Base-by-base conservation (phyloP, 2,888 invertebrate species). In the Yponomeuta plumbellus region DNA sequence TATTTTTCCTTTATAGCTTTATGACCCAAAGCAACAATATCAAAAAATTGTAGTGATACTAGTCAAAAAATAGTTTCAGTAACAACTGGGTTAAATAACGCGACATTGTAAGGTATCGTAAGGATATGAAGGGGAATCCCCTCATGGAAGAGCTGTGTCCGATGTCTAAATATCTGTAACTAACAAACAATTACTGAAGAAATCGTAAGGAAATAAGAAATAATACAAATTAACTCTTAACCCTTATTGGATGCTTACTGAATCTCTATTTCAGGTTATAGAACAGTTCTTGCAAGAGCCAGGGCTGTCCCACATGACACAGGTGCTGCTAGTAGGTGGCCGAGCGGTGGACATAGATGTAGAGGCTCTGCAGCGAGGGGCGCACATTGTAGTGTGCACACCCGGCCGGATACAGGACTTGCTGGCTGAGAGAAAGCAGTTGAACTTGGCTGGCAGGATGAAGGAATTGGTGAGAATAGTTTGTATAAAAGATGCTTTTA, bases 401-500 rank as follows among this genome's bases (percentile, higher is more conserved):
- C 99, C 99, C 0, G 99, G 99, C 0, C 89, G 99, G 68, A 84
- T 99, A 11, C 96, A 96, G 79, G 98, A 99, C 85, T 85, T 99
- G 67, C 86, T 97, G 20, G 93, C 94, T 10, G 93, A 95, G 73
- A 93, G 94, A 72, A 93, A 93, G 66, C 94, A 94, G 72, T 83
- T 96, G 0, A 95, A 95, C 77, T 84, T 98, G 65, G 92, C 95
- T 20, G 92, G 92, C 1, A 92, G 94, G 65, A 92, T 97, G 5
- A 98, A 96, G 80, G 94, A 95, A 76, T 84, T 97, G 92, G 96
- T 96, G 86, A 84, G 86, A 81, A 61, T 4, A 13, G 26, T 57
- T 59, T 59, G 26, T 52, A 72, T 72, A 6, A 20, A 39, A 21
- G 34, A 40, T n/a, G 26, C 26, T 26, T 26, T 26, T 26, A 5